Percentiles rank a stretch among this genome's conserved stretches.
Conservation (phyloP, 1,140 invertebrate species). For the Philopotamus ludificatus region DNA sequence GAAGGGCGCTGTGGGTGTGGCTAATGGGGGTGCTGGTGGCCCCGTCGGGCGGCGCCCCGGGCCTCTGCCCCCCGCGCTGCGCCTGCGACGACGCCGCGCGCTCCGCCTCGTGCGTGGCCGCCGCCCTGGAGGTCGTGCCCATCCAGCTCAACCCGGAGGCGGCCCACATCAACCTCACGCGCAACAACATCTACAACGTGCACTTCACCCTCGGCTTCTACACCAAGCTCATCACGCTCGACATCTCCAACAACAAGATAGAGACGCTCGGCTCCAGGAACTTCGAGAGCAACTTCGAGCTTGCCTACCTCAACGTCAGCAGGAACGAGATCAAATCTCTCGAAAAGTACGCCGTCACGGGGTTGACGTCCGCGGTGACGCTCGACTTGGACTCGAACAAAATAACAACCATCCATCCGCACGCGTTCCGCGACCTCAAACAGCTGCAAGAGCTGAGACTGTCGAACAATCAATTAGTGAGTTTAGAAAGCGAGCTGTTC, state of each 20-base stretch:
- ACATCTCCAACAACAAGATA: slow-evolving; percentile 80
- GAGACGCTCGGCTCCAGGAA: slow-evolving; percentile 73
- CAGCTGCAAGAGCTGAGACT: slow-evolving; percentile 72
- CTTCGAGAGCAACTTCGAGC: slow-evolving; percentile 71
- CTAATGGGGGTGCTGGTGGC: slow-evolving; percentile 45
- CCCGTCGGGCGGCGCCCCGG: slow-evolving; percentile 47
- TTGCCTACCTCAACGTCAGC: slow-evolving; percentile 74
- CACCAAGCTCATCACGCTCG: slow-evolving; percentile 72
- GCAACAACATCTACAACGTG: slow-evolving; percentile 70
- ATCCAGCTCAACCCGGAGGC: slow-evolving; percentile 86
- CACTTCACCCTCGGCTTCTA: slow-evolving; percentile 76
- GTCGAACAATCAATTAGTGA: slow-evolving; percentile 72
- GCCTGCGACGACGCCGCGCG: slow-evolving; percentile 77
- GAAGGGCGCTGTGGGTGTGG: slow-evolving; percentile 52
- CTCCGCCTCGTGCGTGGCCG: slow-evolving; percentile 70
- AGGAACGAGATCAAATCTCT: slow-evolving; percentile 69
- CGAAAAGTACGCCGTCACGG: slow-evolving; percentile 73
- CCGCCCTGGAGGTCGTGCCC: slow-evolving; percentile 77
- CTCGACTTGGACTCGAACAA: slow-evolving; percentile 77
- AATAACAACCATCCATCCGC: slow-evolving; percentile 67
- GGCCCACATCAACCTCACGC: slow-evolving; percentile 71
- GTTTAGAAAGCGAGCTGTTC: slow-evolving; percentile 68
- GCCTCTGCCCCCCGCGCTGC: slow-evolving; percentile 77
- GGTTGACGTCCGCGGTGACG: slow-evolving; percentile 65
- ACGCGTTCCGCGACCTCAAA: slow-evolving; percentile 70